phyloP scores from a whole-genome alignment of 2,113 vertebrate species.

The Panthera tigris region DNA sequence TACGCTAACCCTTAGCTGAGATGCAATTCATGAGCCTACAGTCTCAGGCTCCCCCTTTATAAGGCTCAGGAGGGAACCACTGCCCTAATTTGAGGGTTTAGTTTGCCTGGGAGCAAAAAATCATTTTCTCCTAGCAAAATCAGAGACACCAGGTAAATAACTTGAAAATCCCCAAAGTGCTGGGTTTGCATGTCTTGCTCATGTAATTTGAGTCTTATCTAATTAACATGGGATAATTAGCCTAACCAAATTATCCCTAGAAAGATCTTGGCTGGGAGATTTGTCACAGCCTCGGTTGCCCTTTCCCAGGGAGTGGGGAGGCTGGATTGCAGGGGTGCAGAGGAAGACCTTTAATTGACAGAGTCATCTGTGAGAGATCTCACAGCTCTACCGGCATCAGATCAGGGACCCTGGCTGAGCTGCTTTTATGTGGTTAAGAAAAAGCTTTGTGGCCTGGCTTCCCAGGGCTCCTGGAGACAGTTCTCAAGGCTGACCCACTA shows the following conservation, averaged over 20 bases:
- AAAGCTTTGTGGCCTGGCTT: neutral
- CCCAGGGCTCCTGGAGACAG: constrained; percentile 16
- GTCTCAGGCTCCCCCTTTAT: constrained; percentile 66
- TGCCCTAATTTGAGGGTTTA: constrained; percentile 64
- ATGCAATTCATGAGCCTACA: neutral
- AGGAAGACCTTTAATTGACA: constrained; percentile 63
- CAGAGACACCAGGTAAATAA: constrained; percentile 54
- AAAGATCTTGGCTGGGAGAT: constrained; percentile 60
- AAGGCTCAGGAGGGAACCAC: constrained; percentile 22
- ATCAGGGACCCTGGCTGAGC: constrained; percentile 22
- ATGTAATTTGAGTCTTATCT: constrained; percentile 70
- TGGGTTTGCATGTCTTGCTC: constrained; percentile 41
- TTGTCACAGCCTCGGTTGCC: constrained; percentile 25
- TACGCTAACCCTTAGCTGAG: neutral
- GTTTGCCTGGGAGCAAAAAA: constrained; percentile 74
- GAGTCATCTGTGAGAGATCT: constrained; percentile 56
- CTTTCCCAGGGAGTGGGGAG: neutral
- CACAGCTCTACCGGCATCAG: neutral
- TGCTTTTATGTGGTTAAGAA: constrained; percentile 67
- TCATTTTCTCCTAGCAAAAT: constrained; percentile 72
- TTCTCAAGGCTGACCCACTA: neutral
- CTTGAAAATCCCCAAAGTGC: constrained; percentile 49
- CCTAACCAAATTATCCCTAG: constrained; percentile 45
- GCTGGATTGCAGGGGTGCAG: neutral
- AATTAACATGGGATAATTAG: constrained; percentile 51